Conservation (phyloP, 2,797 vertebrate species). For the Coreius guichenoti region DNA sequence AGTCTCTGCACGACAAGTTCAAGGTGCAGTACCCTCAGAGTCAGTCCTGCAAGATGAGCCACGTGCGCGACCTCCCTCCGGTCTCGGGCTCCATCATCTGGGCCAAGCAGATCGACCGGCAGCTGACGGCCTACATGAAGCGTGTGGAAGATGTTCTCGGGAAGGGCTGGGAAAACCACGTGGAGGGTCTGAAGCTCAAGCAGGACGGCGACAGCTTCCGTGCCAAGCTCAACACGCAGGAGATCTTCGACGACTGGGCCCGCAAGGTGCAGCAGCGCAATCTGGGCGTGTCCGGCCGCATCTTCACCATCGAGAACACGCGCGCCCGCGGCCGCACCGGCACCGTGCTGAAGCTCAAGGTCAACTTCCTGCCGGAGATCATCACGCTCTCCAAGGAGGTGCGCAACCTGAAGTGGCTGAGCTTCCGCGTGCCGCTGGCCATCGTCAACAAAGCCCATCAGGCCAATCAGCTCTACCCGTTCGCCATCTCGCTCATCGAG, state of each 20-base stretch:
- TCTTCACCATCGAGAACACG: slow-evolving; percentile 96
- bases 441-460: slow-evolving; percentile 99
- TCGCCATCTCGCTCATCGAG: slow-evolving; percentile 98
- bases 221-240: slow-evolving; percentile 98
- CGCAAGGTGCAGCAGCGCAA: slow-evolving; percentile 98
- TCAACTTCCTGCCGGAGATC: slow-evolving; percentile 98
- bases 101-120: slow-evolving; percentile 98
- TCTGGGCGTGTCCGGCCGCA: slow-evolving; percentile 95
- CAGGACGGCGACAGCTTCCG: slow-evolving; percentile 99
- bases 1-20: slow-evolving; percentile 98
- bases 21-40: slow-evolving; percentile 99
- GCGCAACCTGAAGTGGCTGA: slow-evolving; percentile 98
- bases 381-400: slow-evolving; percentile 99
- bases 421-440: slow-evolving; percentile 95
- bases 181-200: slow-evolving; percentile 98
- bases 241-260: slow-evolving; percentile 99
- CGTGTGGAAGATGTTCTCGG: slow-evolving; percentile 97
- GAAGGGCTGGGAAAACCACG: slow-evolving; percentile 99
- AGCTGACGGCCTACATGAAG: slow-evolving; percentile 99
- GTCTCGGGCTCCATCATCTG: slow-evolving; percentile 99
- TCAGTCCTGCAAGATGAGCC: slow-evolving; percentile 99
- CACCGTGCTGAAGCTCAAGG: slow-evolving; percentile 95
- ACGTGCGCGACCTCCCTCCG: slow-evolving; percentile 93
- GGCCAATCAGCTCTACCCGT: slow-evolving; percentile 97
- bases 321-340: slow-evolving; percentile 91